Conservation (phyloP, 2,797 vertebrate species). For the Chelon auratus region DNA sequence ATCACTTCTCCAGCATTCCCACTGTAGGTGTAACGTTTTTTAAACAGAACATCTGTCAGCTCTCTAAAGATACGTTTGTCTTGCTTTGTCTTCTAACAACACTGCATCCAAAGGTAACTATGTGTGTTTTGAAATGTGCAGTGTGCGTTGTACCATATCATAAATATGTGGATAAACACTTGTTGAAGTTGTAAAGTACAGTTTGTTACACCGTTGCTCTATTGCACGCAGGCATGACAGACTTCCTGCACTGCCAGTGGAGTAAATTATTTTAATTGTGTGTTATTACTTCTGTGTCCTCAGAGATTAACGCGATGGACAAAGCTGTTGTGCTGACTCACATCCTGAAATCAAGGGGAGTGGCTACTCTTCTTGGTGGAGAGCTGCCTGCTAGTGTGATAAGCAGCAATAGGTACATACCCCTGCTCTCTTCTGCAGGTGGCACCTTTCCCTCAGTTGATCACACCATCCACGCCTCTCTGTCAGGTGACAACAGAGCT, state of each 20-base stretch:
- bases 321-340: constrained; percentile 55
- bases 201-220: background rate
- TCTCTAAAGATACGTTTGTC: background rate
- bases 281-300: constrained; percentile 16
- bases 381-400: constrained; percentile 66
- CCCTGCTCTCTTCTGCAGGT: constrained; percentile 28
- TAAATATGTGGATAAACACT: background rate
- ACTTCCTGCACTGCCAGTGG: background rate
- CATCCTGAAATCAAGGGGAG: constrained; percentile 41
- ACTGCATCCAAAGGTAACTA: constrained; percentile 29
- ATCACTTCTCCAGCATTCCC: no score
- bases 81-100: background rate
- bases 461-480: constrained; percentile 45
- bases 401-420: constrained; percentile 61
- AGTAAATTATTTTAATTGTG: background rate
- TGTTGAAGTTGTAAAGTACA: background rate
- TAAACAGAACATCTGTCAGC: background rate
- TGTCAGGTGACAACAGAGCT: constrained; percentile 35
- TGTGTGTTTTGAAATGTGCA: background rate
- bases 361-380: constrained; percentile 70
- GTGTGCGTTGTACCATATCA: background rate
- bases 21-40: background rate
- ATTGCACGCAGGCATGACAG: background rate
- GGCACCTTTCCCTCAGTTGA: constrained; percentile 38
- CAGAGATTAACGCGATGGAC: constrained; percentile 58